Conservation (phyloP, 2,113 vertebrate species). For the Athene noctua region DNA sequence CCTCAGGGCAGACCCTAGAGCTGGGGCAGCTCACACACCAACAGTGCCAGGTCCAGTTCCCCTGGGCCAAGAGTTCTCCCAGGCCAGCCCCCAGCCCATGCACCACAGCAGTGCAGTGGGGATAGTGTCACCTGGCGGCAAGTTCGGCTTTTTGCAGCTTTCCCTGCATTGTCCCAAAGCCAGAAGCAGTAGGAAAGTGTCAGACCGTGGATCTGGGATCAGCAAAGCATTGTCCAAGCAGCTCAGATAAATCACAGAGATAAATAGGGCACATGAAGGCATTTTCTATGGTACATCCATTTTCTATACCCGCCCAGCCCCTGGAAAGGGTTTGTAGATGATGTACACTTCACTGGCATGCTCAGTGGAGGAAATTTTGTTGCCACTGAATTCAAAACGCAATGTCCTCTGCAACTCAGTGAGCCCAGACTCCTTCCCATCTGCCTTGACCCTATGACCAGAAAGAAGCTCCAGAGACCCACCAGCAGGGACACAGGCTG, state of each 20-base stretch:
- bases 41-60: not conserved
- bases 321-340: not conserved
- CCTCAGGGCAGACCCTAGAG: not conserved
- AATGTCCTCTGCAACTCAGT: not conserved
- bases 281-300: rapidly evolving
- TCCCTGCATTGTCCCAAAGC: not conserved
- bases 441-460: rapidly evolving
- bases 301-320: not conserved
- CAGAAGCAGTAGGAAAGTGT: not conserved
- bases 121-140: not conserved
- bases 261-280: not conserved
- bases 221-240: not conserved
- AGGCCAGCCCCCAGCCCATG: not conserved
- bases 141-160: not conserved
- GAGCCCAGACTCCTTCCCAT: not conserved
- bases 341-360: not conserved
- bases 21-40: not conserved
- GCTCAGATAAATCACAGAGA: not conserved
- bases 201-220: not conserved
- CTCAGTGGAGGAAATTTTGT: not conserved
- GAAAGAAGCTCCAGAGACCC: not conserved
- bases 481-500: rapidly evolving
- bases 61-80: not conserved
- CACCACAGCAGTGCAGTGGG: not conserved
- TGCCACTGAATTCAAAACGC: not conserved